Base-by-base conservation (phyloP, 1,140 invertebrate genomes). In the Bombus cullumanus region DNA sequence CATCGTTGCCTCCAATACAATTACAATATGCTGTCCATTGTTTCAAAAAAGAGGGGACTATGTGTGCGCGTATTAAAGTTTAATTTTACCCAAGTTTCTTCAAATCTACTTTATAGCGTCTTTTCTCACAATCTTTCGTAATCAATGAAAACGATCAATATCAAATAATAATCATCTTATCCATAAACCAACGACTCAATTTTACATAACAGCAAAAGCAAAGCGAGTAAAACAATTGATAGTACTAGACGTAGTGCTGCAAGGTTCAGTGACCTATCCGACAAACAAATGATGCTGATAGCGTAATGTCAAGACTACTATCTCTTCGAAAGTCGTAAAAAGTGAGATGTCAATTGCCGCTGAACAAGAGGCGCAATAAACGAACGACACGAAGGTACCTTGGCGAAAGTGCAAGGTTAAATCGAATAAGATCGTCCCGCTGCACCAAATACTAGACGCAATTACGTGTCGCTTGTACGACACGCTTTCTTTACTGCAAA, bases 341-440 rank as follows among this genome's bases (percentile, higher is more conserved):
- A 34, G 13, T 37, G 22, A 53, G n/a, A 34, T 41, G 64, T 34
- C 41, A 41, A 41, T 22, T 22, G 13, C 8, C 68, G 47, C 4
- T 34, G 41, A 28, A 8, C 22, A 47, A 71, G 47, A 79, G 25
- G 47, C 57, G 68, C 62, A 31, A 62, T 12, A 75, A 59, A 83
- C 31, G 15, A 64, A 64, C 68, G 62, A 69, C 80, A 53, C 72
- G 43, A 59, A 25, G 31, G 22, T 37, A 84, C 59, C 62, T 72
- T 78, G 66, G 34, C 79, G 76, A 90, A 90, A 90, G 83, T 86
- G 66, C 86, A 90, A 88, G 82, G 71, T 82, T 85, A 79, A 85
- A 82, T 86, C 85, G 72, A 73, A 81, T 81, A 85, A 85, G 41
- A 75, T 72, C 64, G 68, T 57, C 47, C 72, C 68, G 47, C 31